Evolutionary conservation across 2,113 vertebrate genomes (phyloP), one percentile per base, ranked within the genome.

Genomic region (Vulpes vulpes): DNA sequence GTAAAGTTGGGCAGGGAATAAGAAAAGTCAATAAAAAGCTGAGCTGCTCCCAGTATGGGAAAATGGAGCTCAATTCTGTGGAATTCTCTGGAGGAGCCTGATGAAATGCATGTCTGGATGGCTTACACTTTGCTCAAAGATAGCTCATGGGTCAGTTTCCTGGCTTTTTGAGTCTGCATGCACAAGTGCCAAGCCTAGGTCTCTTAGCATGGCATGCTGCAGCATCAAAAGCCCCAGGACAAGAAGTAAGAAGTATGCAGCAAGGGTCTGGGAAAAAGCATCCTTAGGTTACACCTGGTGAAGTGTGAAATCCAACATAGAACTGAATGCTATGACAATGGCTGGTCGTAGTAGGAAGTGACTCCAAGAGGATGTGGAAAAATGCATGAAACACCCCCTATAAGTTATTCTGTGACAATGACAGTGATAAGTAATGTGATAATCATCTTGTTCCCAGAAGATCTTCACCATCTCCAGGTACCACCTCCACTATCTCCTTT

Each of bases 31-130:
- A 1, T 73, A 19, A 25, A 11, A 88, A 23, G 49, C 15, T 71
- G 49, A 82, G 35, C n/a, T 62, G 84, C 22, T n/a, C 7, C 27
- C 51, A 69, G 16, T 30, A 12, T 81, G 8, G 30, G 87, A 71
- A 89, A 94, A 71, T 20, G 8, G 25, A 89, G 49, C 35, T 71
- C 30, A 57, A 9, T 71, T 82, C 76, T 35, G 32, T 38, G 35
- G 49, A n/a, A 67, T 51, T 89, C 49, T 95, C 87, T 62, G 43
- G 89, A 81, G 17, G 23, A 74, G n/a, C 19, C 89, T 95, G 62
- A 64, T 32, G 4, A 91, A 95, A 62, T 25, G 15, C 9, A 30
- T 60, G 64, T 65, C 20, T 57, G 19, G 14, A 59, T 43, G 51
- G 14, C 53, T 92, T 11, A 20, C 71, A 23, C 3, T 35, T 12